Percentiles rank a stretch among this genome's conserved stretches.
Conservation (phyloP, 2,797 vertebrate genomes). For the Paratrypauchen microcephalus region DNA sequence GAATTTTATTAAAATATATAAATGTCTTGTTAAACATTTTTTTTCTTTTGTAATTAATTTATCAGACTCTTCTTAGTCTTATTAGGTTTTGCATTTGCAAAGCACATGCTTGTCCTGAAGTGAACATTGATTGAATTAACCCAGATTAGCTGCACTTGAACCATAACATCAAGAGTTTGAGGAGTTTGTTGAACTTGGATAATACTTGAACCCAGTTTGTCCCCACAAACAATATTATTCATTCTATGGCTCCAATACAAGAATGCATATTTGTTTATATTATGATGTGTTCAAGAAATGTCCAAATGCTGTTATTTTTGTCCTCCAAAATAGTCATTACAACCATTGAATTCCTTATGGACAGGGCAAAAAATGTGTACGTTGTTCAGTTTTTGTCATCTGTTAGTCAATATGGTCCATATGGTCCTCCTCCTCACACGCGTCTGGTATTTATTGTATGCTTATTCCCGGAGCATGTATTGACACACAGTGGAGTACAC, state of each 20-base stretch:
- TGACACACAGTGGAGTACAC: constrained; percentile 15
- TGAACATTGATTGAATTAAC: constrained; percentile 17
- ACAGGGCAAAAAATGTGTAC: not conserved
- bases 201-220: constrained; percentile 16
- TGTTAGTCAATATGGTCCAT: constrained; percentile 24
- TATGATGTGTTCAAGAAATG: not conserved
- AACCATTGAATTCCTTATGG: not conserved
- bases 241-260: constrained; percentile 22
- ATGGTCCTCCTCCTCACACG: constrained; percentile 29
- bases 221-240: constrained; percentile 49
- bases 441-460: constrained; percentile 12
- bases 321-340: not conserved
- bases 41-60: not conserved
- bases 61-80: not conserved
- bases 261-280: constrained; percentile 15
- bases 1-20: not conserved
- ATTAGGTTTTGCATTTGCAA: constrained; percentile 10
- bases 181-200: constrained; percentile 12
- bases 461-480: constrained; percentile 13
- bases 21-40: not conserved
- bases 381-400: not conserved
- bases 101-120: constrained; percentile 9
- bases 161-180: constrained; percentile 5
- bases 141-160: constrained; percentile 10
- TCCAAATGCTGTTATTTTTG: constrained; percentile 9